phyloP scores from a whole-genome alignment of 2,888 invertebrate species.

The Rhagonycha fulva region DNA sequence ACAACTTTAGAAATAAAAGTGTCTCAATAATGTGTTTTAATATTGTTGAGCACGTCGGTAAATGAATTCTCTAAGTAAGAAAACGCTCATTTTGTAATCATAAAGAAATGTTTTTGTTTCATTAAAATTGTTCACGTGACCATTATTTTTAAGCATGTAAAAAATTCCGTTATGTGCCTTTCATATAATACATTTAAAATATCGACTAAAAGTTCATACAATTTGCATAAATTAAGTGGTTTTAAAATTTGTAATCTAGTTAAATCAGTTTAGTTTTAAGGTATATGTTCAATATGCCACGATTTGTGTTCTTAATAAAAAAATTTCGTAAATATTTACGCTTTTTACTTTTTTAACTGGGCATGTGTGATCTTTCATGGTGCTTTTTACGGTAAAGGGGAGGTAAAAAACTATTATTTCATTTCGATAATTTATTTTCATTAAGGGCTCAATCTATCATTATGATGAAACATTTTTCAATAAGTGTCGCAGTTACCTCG shows the following conservation, averaged over 20 bases:
- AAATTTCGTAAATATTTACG: constrained; percentile 8
- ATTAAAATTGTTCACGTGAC: not conserved
- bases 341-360: not conserved
- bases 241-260: constrained; percentile 8
- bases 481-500: too few relatives aligned
- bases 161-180: constrained; percentile 4
- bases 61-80: constrained; percentile 21
- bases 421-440: not conserved
- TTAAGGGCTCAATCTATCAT: too few relatives aligned
- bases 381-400: too few relatives aligned
- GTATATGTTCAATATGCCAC: constrained; percentile 30
- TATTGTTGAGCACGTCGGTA: constrained; percentile 52
- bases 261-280: constrained; percentile 23
- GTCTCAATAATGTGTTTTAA: constrained; percentile 56
- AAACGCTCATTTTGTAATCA: constrained; percentile 17
- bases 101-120: not conserved
- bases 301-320: constrained; percentile 32
- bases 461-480: too few relatives aligned
- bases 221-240: constrained; percentile 19
- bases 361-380: too few relatives aligned
- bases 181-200: constrained; percentile 2
- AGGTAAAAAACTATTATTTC: too few relatives aligned
- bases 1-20: constrained; percentile 30
- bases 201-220: not conserved
- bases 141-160: not conserved